Conservation (phyloP, 2,797 vertebrate species). For the Parambassis ranga region DNA sequence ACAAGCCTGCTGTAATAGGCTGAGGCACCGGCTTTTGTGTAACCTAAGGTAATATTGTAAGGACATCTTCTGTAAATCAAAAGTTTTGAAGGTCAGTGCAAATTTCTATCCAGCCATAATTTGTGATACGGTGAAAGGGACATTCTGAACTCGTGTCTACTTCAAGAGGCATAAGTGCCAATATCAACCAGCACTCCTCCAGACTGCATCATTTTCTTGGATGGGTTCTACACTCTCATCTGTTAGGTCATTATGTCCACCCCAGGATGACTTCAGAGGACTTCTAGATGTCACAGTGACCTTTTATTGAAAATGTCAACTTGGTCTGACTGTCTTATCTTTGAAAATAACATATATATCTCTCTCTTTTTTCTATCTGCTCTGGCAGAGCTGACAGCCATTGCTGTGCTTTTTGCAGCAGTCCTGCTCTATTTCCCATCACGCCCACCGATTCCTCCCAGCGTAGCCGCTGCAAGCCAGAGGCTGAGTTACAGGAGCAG, state of each 20-base stretch:
- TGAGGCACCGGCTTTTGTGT: constrained; percentile 57
- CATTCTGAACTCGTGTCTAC: background rate
- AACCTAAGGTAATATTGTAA: constrained; percentile 42
- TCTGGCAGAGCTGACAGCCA: constrained; percentile 85
- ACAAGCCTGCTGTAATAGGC: constrained; percentile 50
- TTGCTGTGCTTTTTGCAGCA: constrained; percentile 86
- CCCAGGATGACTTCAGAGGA: background rate
- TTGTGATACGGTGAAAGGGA: constrained; percentile 1
- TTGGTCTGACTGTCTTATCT: background rate
- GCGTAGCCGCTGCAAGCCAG: constrained; percentile 94
- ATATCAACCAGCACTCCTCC: background rate
- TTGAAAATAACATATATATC: background rate
- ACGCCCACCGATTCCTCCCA: constrained; percentile 92
- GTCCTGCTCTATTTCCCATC: constrained; percentile 93
- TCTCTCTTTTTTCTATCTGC: constrained; percentile 18
- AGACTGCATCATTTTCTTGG: background rate
- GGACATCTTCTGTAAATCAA: background rate
- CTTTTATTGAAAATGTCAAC: constrained; percentile 37
- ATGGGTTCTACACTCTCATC: background rate
- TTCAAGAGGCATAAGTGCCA: background rate
- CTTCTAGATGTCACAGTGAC: constrained; percentile 14
- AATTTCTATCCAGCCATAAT: too few species aligned
- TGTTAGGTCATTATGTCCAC: background rate
- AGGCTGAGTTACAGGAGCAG: constrained; percentile 94
- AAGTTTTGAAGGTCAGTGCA: constrained; percentile 39